Conservation (phyloP, 2,113 vertebrate genomes). For the Syrrhaptes paradoxus region DNA sequence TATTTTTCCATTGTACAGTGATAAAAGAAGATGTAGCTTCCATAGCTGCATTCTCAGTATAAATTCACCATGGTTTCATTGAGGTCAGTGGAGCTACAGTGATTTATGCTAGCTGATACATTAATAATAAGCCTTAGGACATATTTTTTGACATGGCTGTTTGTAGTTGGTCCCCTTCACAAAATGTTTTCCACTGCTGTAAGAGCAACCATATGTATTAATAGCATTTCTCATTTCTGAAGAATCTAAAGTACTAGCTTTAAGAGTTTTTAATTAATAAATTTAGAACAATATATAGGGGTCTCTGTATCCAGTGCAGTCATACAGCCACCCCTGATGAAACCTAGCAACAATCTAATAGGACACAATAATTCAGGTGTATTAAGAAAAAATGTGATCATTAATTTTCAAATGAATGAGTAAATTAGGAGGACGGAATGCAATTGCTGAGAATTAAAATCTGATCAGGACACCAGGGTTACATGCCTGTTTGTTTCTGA, state of each 20-base stretch:
- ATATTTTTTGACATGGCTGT: slow-evolving; percentile 39
- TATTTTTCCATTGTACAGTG: not conserved
- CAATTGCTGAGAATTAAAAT: not conserved
- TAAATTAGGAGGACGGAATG: not conserved
- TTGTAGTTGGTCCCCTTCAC: slow-evolving; percentile 33
- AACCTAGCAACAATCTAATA: not conserved
- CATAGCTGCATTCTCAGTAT: not conserved
- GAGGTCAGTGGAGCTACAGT: slow-evolving; percentile 48
- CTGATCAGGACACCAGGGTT: not conserved
- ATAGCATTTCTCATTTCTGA: not conserved
- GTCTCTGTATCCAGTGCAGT: not conserved
- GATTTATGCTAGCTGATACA: slow-evolving; percentile 36
- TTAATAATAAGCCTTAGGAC: slow-evolving; percentile 55
- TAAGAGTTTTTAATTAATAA: not conserved
- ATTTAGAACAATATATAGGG: not conserved
- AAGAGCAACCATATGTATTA: not conserved
- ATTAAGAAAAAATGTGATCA: not conserved
- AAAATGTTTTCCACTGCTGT: not conserved
- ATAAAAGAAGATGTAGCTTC: not conserved
- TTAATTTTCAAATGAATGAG: not conserved
- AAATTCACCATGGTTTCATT: slow-evolving; percentile 4
- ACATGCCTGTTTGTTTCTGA: not conserved
- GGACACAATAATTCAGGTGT: not conserved
- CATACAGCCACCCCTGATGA: not conserved
- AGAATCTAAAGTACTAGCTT: not conserved